phyloP scores from a whole-genome alignment of 2,113 vertebrate genomes.

The Lates calcarifer region DNA sequence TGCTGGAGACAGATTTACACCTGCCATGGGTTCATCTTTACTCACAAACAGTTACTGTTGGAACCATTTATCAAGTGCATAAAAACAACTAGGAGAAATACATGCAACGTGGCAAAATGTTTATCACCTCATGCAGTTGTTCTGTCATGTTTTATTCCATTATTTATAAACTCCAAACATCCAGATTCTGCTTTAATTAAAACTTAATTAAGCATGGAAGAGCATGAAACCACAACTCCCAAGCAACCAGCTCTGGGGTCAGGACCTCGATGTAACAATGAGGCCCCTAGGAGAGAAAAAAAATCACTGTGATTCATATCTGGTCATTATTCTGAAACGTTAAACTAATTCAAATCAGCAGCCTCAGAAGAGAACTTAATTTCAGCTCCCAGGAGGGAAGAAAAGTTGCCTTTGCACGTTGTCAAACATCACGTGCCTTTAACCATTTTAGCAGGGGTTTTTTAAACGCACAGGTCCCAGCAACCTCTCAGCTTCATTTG shows the following conservation, averaged over 20 bases:
- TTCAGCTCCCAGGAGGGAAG: neutral
- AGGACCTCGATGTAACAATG: constrained; percentile 42
- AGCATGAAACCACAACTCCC: constrained; percentile 41
- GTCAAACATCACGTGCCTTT: constrained; percentile 16
- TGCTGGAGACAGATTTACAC: neutral
- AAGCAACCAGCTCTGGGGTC: constrained; percentile 34
- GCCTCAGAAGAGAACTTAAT: neutral
- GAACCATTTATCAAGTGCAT: neutral
- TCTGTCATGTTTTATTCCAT: neutral
- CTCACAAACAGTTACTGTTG: neutral
- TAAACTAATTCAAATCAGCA: constrained; percentile 27
- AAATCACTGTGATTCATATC: constrained; percentile 20
- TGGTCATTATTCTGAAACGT: constrained; percentile 17
- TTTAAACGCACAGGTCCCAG: neutral
- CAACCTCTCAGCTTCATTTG: constrained; percentile 3
- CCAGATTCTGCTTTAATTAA: constrained; percentile 10
- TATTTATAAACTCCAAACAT: constrained; percentile 10
- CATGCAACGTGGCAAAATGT: neutral
- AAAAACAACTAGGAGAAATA: neutral
- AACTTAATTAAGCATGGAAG: constrained; percentile 24
- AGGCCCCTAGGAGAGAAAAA: constrained; percentile 1
- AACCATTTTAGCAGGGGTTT: neutral
- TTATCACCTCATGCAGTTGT: neutral
- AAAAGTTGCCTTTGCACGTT: constrained; percentile 6
- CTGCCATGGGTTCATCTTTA: neutral